These are phyloP conservation scores for Drosophila nigritarsus DNA, from an alignment of 2,888 invertebrate species.

Conservation along the genomic window DNA sequence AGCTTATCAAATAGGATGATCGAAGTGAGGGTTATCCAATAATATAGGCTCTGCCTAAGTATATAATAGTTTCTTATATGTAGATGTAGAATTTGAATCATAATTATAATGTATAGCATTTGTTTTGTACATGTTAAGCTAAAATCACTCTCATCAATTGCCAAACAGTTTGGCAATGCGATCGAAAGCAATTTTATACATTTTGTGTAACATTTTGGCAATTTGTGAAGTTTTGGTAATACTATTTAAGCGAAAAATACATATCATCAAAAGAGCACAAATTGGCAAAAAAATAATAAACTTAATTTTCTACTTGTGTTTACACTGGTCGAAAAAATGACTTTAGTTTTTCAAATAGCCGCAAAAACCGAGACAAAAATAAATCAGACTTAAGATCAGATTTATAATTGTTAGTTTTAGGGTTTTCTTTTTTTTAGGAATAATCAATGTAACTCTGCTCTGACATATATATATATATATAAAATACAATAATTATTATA, in stretches of 20 bases:
- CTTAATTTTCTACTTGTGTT: conserved; percentile 27
- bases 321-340: conserved; percentile 68
- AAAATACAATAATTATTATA: conserved; percentile 12
- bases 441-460: conserved; percentile 47
- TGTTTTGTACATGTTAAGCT: conserved; percentile 73
- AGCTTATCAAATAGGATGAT: conserved; percentile 51
- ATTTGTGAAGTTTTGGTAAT: conserved; percentile 50
- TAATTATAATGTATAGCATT: conserved; percentile 56
- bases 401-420: conserved; percentile 44
- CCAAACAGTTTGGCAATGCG: conserved; percentile 59
- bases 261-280: conserved; percentile 53
- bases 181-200: conserved; percentile 49
- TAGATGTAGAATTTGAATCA: not conserved
- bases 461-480: conserved; percentile 10
- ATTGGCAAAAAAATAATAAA: conserved; percentile 40
- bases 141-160: conserved; percentile 62
- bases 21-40: conserved; percentile 55
- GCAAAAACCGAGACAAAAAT: conserved; percentile 56
- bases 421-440: not conserved
- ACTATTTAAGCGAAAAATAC: not conserved
- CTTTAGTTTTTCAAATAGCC: conserved; percentile 25
- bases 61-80: conserved; percentile 32
- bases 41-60: conserved; percentile 78
- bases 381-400: conserved; percentile 12
- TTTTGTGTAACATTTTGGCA: conserved; percentile 26